Evolutionary conservation across 2,797 vertebrate species (phyloP).

Genomic region (Hapalemur alaotrensis): DNA sequence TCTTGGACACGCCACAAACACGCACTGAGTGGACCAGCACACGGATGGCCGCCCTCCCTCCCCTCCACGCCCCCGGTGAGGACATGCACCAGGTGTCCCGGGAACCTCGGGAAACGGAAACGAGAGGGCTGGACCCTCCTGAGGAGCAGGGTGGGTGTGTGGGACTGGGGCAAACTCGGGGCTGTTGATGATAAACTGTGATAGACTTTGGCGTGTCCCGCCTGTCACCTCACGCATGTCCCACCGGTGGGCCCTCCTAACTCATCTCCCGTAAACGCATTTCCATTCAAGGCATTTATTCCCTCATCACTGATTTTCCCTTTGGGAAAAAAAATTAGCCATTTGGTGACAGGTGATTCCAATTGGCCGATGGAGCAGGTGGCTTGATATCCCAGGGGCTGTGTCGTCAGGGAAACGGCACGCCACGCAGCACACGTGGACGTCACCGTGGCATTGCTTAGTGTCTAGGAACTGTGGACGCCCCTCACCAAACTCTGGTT

Average conservation of each 20-base stretch:
- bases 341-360: not conserved
- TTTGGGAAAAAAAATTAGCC: not conserved
- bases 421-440: fast-evolving
- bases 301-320: not conserved
- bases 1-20: fast-evolving
- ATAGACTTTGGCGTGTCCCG: too few relatives aligned
- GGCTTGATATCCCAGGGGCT: not conserved
- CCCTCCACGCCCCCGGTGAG: fast-evolving
- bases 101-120: fast-evolving
- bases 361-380: not conserved
- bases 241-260: not conserved
- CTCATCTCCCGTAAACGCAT: not conserved
- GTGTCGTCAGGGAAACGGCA: fast-evolving
- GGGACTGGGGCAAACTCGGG: not conserved
- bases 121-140: not conserved
- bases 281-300: not conserved
- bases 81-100: not conserved
- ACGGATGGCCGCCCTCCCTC: not conserved
- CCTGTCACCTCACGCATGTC: not conserved
- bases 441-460: not conserved
- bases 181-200: fast-evolving
- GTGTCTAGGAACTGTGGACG: not conserved
- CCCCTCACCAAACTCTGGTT: not conserved
- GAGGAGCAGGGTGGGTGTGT: fast-evolving
- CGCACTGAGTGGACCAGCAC: fast-evolving